Evolutionary conservation across 2,113 vertebrate genomes (phyloP).

Genomic region (Vimba vimba): DNA sequence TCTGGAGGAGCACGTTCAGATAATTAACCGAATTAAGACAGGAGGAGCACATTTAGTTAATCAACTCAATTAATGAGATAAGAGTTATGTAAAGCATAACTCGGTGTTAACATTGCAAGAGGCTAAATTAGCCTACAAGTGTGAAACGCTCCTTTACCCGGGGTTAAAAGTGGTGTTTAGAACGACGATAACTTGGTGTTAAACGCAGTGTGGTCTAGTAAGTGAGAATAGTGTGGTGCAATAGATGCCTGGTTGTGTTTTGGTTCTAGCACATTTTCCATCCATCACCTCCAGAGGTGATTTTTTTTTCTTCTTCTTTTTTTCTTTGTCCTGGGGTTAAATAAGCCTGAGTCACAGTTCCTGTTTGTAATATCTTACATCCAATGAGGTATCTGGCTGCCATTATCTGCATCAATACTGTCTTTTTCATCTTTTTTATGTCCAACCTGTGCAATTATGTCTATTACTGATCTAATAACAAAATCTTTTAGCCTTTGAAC

Average conservation of each 20-base stretch:
- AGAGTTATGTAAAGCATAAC: too few relatives aligned
- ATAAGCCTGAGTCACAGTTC: conserved; percentile 22
- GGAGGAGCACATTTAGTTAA: too few relatives aligned
- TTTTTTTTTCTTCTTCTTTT: not conserved
- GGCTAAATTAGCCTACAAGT: too few relatives aligned
- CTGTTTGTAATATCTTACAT: conserved; percentile 34
- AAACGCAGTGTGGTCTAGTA: too few relatives aligned
- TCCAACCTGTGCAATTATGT: conserved; percentile 43
- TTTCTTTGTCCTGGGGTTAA: conserved; percentile 2
- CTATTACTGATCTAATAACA: conserved; percentile 46
- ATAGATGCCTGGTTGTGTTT: not conserved
- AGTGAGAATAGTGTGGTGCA: not conserved
- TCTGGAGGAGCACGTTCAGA: too few relatives aligned
- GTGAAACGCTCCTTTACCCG: too few relatives aligned
- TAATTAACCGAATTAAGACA: too few relatives aligned
- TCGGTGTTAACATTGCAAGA: too few relatives aligned
- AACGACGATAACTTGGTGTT: too few relatives aligned
- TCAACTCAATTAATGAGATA: too few relatives aligned
- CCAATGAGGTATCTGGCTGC: not conserved
- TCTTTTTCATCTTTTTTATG: not conserved
- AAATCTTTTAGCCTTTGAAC: conserved; percentile 36
- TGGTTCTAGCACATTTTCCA: not conserved
- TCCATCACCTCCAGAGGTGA: conserved; percentile 2
- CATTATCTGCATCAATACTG: conserved; percentile 27
- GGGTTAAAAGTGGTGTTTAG: too few relatives aligned